A percentile compares a stretch with the other conserved stretches of the same genome.
Conservation (phyloP, 2,888 invertebrate species). For the Mythimna vitellina region DNA sequence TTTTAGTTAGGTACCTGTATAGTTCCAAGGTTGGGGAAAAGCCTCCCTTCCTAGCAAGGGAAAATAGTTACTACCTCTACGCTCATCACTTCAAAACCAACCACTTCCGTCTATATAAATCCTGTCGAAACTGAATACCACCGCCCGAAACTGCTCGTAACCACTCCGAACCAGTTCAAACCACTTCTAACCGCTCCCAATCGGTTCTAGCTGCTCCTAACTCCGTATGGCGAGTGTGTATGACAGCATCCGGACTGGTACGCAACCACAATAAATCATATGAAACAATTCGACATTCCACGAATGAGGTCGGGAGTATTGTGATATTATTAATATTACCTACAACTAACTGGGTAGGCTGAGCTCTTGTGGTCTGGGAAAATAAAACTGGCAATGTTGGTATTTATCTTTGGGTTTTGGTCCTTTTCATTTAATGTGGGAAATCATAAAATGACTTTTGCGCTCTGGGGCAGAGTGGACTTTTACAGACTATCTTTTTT, state of each 20-base stretch:
- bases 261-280: slow-evolving; percentile 65
- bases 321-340: slow-evolving; percentile 64
- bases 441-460: no score
- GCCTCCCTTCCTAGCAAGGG: no score
- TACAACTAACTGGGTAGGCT: slow-evolving; percentile 32
- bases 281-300: slow-evolving; percentile 68
- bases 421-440: no score
- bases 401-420: background rate
- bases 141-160: slow-evolving; percentile 32
- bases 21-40: no score
- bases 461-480: no score
- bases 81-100: slow-evolving; percentile 1
- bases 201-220: slow-evolving; percentile 52
- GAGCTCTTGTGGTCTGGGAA: slow-evolving; percentile 14
- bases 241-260: slow-evolving; percentile 64
- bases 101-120: slow-evolving; percentile 10
- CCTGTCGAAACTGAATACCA: slow-evolving; percentile 17
- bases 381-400: slow-evolving; percentile 19
- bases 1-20: no score
- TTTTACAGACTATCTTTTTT: no score
- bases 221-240: slow-evolving; percentile 57
- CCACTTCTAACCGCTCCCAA: slow-evolving; percentile 42
- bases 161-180: slow-evolving; percentile 40
- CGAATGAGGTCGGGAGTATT: slow-evolving; percentile 61
- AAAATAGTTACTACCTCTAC: no score